phyloP scores from a whole-genome alignment of 1,140 invertebrate genomes.

The Aporrectodea caliginosa region DNA sequence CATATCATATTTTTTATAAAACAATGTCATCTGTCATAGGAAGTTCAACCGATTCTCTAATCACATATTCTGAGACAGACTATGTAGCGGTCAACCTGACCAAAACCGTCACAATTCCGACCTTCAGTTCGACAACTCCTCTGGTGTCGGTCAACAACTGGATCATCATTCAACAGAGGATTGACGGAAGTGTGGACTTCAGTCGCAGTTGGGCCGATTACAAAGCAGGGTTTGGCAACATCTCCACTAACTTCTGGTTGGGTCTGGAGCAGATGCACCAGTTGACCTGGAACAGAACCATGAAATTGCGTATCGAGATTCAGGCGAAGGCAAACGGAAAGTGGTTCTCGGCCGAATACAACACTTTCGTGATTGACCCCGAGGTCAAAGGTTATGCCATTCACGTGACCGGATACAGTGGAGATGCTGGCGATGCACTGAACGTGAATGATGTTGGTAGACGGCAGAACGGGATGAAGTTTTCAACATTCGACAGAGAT shows the following conservation, averaged over 20 bases:
- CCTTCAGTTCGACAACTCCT: not conserved
- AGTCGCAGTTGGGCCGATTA: constrained; percentile 44
- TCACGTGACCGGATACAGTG: constrained; percentile 9
- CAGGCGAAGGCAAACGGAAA: not conserved
- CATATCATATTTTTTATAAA: too few relatives aligned
- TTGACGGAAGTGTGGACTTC: constrained; percentile 44
- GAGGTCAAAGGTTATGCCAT: not conserved
- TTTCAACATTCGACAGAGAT: constrained; percentile 5
- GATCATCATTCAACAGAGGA: constrained; percentile 27
- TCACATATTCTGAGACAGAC: too few relatives aligned
- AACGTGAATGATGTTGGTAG: not conserved
- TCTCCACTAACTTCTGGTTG: constrained; percentile 40
- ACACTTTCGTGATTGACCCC: not conserved
- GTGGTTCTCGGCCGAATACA: constrained; percentile 10
- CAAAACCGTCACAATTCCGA: too few relatives aligned
- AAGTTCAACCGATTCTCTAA: too few relatives aligned
- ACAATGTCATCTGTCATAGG: too few relatives aligned
- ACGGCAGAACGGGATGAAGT: constrained; percentile 8
- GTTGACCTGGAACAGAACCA: constrained; percentile 32
- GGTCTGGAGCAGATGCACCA: constrained; percentile 42
- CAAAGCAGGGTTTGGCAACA: constrained; percentile 45
- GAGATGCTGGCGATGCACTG: not conserved
- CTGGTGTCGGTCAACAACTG: constrained; percentile 14
- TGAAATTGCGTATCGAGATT: constrained; percentile 7
- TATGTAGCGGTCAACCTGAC: too few relatives aligned